Evolutionary conservation across 2,888 invertebrate species (phyloP).

Genomic region (Apodemia zela): DNA sequence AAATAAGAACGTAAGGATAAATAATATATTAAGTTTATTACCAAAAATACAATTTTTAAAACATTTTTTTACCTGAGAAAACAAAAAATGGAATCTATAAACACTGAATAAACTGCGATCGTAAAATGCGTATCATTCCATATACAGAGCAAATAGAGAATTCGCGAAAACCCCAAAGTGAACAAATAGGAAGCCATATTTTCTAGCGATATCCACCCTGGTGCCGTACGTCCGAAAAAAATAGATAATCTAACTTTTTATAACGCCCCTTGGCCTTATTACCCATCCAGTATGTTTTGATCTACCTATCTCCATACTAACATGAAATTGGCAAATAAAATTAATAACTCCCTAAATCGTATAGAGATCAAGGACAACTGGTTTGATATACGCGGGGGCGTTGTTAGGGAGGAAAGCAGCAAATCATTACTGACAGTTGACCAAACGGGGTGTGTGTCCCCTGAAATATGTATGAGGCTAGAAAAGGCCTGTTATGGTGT

Average conservation of each 20-base stretch:
- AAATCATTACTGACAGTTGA: constrained; percentile 81
- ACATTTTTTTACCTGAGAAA: neutral
- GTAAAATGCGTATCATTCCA: constrained; percentile 35
- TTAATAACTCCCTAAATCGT: constrained; percentile 19
- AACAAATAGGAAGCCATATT: constrained; percentile 78
- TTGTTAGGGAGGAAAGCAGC: constrained; percentile 68
- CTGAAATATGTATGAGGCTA: constrained; percentile 79
- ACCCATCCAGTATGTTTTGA: constrained; percentile 40
- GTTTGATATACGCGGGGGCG: constrained; percentile 57
- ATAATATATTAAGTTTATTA: too few relatives aligned
- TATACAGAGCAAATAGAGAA: constrained; percentile 46
- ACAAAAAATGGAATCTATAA: constrained; percentile 30
- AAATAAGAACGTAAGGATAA: too few relatives aligned
- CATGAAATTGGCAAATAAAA: constrained; percentile 24
- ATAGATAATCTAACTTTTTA: constrained; percentile 78
- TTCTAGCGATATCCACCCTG: constrained; percentile 70
- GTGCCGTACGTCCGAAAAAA: constrained; percentile 69
- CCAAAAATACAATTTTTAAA: too few relatives aligned
- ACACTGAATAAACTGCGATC: constrained; percentile 34
- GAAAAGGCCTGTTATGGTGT: constrained; percentile 77
- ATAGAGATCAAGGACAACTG: constrained; percentile 39
- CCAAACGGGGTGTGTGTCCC: constrained; percentile 73
- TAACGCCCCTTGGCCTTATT: constrained; percentile 64
- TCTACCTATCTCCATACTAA: constrained; percentile 28
- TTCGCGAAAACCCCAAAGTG: constrained; percentile 51